Conservation (phyloP, 2,113 vertebrate species). For the Myrmecobius fasciatus region DNA sequence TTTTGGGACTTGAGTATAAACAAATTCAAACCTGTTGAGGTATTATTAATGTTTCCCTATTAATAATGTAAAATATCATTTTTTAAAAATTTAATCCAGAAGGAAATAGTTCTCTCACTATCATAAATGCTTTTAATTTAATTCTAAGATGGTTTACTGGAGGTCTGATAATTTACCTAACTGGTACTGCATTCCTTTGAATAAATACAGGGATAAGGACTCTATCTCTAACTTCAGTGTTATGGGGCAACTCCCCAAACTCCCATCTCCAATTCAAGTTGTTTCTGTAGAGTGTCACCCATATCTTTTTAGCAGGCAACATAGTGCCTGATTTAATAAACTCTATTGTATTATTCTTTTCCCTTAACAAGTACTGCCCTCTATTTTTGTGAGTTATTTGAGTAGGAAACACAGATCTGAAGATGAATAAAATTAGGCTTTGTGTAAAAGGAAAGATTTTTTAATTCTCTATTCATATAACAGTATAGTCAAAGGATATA, state of each 20-base stretch:
- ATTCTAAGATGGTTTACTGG: neutral
- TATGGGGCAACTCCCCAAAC: neutral
- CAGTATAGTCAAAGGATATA: neutral
- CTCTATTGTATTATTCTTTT: neutral
- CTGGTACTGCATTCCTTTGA: neutral
- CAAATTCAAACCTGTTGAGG: neutral
- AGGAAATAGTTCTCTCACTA: neutral
- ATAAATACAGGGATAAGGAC: neutral
- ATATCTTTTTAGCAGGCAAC: neutral
- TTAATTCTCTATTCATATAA: neutral
- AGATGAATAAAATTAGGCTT: neutral
- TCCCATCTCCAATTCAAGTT: neutral
- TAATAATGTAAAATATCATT: neutral
- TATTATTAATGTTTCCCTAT: constrained; percentile 6
- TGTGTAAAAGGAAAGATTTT: neutral
- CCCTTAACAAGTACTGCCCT: neutral
- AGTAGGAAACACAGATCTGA: neutral
- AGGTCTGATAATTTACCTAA: neutral
- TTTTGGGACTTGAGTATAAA: constrained; percentile 6
- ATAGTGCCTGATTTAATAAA: neutral
- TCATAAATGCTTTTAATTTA: neutral
- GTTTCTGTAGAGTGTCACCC: neutral
- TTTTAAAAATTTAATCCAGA: neutral
- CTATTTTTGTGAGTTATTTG: neutral
- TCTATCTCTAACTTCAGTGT: neutral